Evolutionary conservation across 2,113 vertebrate genomes (phyloP), one percentile per base, ranked within the genome.

Genomic region (Passer domesticus): DNA sequence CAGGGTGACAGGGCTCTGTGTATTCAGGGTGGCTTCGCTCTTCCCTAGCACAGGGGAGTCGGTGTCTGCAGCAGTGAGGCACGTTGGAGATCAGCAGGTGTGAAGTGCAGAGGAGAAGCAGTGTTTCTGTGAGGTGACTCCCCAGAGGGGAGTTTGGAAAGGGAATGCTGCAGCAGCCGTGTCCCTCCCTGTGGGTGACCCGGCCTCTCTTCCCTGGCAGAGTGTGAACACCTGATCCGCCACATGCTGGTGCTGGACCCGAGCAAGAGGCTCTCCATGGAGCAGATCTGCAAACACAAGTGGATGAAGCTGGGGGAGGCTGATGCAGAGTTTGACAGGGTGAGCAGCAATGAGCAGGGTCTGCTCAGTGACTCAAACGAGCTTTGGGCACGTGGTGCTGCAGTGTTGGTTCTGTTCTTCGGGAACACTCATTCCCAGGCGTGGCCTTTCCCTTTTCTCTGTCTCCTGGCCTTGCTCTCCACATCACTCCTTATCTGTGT

Each of bases 231-330:
- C 95, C 96, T 99, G 96, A 99, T 99, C 97, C 98, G 99, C 97
- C 99, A 99, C 97, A 99, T 99, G 99, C 97, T 99, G 97, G 98
- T 99, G 60, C 91, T 99, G 97, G 99, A 99, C 92, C 99, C 99
- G 1, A 99, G 98, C 94, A 98, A 98, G 95, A 98, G 99, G 75
- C 98, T 99, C 60, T 99, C 98, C 17, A 99, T 99, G 99, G 99
- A 99, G 97, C 99, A 99, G 98, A 99, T 99, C 98, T 99, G 99
- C 97, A 99, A 98, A 86, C 99, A 99, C 98, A 99, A 99, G 98
- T 99, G 99, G 99, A 99, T 99, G 99, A 99, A 98, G 96, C 98
- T 98, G 8, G 99, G 99, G 80, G 99, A 99, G 83, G 97, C 98
- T 0, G 99, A 99, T 20, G 98, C 99, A 1, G 99, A 99, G 56